A percentile compares a stretch with the other conserved stretches of the same genome.
Conservation (phyloP, 1,140 invertebrate species). For the Macrosteles quadrilineatus region DNA sequence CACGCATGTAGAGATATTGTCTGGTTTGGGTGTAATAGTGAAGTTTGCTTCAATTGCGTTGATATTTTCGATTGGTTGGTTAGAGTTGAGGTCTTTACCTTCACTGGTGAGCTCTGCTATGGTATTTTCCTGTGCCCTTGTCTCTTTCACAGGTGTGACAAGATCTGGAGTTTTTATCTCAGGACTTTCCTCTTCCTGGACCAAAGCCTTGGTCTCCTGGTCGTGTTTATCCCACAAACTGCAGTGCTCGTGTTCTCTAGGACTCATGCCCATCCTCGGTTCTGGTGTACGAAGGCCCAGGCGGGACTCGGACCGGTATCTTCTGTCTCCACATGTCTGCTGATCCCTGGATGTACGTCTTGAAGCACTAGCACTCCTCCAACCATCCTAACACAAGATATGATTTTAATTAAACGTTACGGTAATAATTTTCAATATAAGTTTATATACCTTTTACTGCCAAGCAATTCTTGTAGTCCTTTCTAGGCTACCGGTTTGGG, state of each 20-base stretch:
- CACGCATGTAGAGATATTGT: neutral
- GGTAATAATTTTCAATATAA: too few species aligned
- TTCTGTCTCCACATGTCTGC: neutral
- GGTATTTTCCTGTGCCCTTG: neutral
- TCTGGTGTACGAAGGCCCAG: slow-evolving; percentile 6
- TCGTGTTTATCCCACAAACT: slow-evolving; percentile 6
- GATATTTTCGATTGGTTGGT: neutral
- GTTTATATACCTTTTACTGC: too few species aligned
- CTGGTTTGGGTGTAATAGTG: neutral
- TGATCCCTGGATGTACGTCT: neutral
- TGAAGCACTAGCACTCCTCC: neutral
- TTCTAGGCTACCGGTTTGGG: too few species aligned
- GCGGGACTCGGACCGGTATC: slow-evolving; percentile 5
- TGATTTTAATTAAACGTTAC: too few species aligned
- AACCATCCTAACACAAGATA: neutral
- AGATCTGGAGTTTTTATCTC: too few species aligned
- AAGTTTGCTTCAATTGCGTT: neutral
- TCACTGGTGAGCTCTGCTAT: neutral
- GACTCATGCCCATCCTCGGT: neutral
- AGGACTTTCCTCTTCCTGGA: too few species aligned
- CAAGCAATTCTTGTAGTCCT: too few species aligned
- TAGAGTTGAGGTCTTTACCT: slow-evolving; percentile 11
- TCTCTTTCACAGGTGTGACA: too few species aligned
- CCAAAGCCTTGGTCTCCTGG: neutral
- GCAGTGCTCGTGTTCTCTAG: neutral